These are phyloP conservation scores for Alexandromys fortis DNA, from an alignment of 2,113 vertebrate genomes.

Conservation along the genomic window DNA sequence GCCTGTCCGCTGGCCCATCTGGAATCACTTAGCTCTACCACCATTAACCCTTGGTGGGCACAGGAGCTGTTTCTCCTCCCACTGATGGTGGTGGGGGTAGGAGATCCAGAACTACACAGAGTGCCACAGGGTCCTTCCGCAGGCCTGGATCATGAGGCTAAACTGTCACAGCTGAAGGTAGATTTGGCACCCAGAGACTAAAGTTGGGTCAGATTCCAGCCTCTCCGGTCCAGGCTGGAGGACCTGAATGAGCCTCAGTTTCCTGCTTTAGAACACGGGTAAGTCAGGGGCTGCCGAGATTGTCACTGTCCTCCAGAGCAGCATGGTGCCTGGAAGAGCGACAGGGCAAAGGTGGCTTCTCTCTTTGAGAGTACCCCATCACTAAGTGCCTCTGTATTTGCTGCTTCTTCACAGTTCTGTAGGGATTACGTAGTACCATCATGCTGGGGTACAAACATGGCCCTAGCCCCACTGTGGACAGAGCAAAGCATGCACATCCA, in stretches of 20 bases:
- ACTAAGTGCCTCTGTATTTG: background rate
- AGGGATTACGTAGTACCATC: accelerated
- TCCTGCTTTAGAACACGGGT: background rate
- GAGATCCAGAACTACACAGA: background rate
- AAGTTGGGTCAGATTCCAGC: background rate
- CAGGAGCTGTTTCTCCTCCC: background rate
- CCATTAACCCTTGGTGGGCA: constrained; percentile 78
- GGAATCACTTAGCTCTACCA: constrained; percentile 78
- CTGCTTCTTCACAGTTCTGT: background rate
- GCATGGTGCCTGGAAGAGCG: background rate
- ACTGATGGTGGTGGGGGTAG: background rate
- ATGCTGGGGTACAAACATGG: background rate
- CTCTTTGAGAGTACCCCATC: background rate
- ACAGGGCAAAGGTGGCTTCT: background rate
- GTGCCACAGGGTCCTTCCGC: accelerated
- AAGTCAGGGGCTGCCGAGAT: background rate
- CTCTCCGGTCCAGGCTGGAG: background rate
- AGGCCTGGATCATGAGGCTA: background rate
- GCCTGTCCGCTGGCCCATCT: constrained; percentile 64
- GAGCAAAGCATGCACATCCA: background rate
- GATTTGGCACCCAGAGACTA: background rate
- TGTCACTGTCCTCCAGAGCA: background rate
- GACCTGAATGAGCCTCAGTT: background rate
- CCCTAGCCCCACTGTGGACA: background rate
- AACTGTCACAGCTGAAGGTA: background rate